These are phyloP conservation scores for Drosophila parabipectinata DNA, from an alignment of 1,140 invertebrate genomes.

Conservation along the genomic window DNA sequence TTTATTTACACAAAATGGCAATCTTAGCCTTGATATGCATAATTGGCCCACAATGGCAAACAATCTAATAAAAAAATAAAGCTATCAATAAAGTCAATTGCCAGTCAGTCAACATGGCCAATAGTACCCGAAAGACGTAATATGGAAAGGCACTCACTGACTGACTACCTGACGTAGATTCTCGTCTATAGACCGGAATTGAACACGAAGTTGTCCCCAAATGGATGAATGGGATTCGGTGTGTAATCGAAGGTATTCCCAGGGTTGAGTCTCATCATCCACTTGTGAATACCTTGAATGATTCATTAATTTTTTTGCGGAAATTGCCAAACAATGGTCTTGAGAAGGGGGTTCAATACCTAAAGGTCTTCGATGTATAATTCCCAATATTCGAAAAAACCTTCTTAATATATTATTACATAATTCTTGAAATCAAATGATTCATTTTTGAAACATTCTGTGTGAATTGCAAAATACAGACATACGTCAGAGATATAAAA, in stretches of 20 bases:
- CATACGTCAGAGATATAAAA: constrained; percentile 1
- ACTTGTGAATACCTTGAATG: background rate
- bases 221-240: background rate
- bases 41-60: constrained; percentile 67
- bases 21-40: constrained; percentile 74
- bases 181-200: background rate
- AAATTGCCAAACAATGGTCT: background rate
- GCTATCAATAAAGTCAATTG: constrained; percentile 41
- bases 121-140: background rate
- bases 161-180: background rate
- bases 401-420: background rate
- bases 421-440: background rate
- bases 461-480: background rate
- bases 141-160: background rate
- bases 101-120: constrained; percentile 23
- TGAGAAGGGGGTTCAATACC: background rate
- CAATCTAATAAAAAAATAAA: constrained; percentile 53
- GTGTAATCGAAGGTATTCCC: background rate
- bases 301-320: background rate
- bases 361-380: background rate
- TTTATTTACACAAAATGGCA: constrained; percentile 41
- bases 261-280: no score
- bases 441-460: background rate
- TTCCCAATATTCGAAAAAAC: background rate
- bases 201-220: background rate